phyloP scores from a whole-genome alignment of 2,797 vertebrate genomes.

The Intellagama lesueurii region DNA sequence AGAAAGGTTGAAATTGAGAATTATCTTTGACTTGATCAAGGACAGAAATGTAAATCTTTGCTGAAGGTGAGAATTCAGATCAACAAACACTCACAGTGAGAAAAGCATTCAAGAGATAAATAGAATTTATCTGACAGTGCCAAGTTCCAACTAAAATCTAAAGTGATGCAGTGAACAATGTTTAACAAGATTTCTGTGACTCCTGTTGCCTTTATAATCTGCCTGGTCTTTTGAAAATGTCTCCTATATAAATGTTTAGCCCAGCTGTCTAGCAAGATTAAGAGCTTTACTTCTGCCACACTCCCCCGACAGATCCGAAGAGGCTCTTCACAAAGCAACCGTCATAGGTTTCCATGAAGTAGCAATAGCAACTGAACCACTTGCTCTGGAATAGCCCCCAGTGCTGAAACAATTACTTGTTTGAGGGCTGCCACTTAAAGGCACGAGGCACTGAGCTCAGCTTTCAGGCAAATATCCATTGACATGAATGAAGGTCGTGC shows the following conservation, averaged over 20 bases:
- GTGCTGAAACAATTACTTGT: constrained; percentile 19
- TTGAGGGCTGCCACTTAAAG: constrained; percentile 7
- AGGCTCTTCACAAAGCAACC: constrained; percentile 63
- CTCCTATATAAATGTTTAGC: constrained; percentile 73
- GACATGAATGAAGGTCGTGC: not conserved
- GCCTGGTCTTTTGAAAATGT: constrained; percentile 74
- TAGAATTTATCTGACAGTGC: constrained; percentile 75
- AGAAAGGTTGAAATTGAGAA: constrained; percentile 60
- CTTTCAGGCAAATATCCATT: not conserved
- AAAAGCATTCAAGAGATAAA: constrained; percentile 74
- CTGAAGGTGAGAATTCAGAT: constrained; percentile 71
- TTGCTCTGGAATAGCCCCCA: not conserved
- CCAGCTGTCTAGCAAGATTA: constrained; percentile 74
- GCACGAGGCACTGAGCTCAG: not conserved
- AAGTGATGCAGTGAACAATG: constrained; percentile 72
- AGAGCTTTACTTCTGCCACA: constrained; percentile 71
- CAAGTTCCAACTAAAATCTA: constrained; percentile 73
- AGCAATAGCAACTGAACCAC: constrained; percentile 49
- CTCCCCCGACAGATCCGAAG: not conserved
- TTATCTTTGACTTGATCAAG: constrained; percentile 71
- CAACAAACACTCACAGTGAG: constrained; percentile 66
- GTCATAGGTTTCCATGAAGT: constrained; percentile 53
- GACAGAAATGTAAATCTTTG: constrained; percentile 71
- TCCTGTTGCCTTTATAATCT: constrained; percentile 75
- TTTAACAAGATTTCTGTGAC: constrained; percentile 77